A percentile compares a stretch with the other conserved stretches of the same genome.
phyloP scores from a whole-genome alignment of 2,888 invertebrate genomes.

The Stenotaenia linearis region DNA sequence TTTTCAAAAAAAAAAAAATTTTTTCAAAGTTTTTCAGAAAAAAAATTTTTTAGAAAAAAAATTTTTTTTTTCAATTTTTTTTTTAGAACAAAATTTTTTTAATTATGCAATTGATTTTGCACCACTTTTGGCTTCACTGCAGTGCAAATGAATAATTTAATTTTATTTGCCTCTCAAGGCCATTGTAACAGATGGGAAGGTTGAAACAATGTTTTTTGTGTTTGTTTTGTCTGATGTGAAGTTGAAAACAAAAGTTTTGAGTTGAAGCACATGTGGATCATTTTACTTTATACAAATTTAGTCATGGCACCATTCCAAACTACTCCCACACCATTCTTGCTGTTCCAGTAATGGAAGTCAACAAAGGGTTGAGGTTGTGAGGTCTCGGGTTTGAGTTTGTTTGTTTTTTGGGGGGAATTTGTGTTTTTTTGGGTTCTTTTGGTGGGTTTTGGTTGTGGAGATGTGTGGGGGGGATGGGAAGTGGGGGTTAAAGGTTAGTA shows the following conservation, averaged over 20 bases:
- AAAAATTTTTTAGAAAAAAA: no score
- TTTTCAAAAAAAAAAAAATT: no score
- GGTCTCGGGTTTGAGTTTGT: background rate
- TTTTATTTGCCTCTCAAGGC: background rate
- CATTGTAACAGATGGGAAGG: background rate
- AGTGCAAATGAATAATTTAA: background rate
- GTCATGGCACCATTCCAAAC: background rate
- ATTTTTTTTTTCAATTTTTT: no score
- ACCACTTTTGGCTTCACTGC: background rate
- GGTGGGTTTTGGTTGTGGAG: no score
- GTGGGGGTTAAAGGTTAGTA: no score
- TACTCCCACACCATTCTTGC: background rate
- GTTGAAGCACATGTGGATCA: background rate
- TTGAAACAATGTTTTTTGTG: background rate
- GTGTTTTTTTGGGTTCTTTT: background rate
- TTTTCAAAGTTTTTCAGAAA: no score
- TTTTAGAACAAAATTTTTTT: no score
- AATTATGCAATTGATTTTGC: no score
- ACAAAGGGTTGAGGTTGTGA: background rate
- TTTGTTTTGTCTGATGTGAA: background rate
- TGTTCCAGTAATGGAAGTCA: background rate
- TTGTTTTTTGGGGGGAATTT: background rate
- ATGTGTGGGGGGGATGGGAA: no score
- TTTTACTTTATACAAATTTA: background rate
- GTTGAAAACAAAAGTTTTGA: background rate